Percentiles rank a stretch among this genome's conserved stretches.
Evolutionary conservation across 2,888 invertebrate genomes (phyloP).

Genomic region (Gymnocheta viridis): DNA sequence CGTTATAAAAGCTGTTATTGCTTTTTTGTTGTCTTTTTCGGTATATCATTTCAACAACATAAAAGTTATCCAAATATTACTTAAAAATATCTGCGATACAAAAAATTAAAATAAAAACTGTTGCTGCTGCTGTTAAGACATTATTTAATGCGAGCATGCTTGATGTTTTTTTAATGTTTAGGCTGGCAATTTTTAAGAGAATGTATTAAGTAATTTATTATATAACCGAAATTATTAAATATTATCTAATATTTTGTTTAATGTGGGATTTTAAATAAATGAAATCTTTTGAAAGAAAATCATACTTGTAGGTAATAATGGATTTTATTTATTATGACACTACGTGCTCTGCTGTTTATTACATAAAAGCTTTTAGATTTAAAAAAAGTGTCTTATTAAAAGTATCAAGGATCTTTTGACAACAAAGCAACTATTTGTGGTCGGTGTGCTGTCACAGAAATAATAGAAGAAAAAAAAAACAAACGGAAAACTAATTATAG

Average conservation of each 20-base stretch:
- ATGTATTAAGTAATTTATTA: slow-evolving; percentile 49
- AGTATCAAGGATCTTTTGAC: no score
- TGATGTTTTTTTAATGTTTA: slow-evolving; percentile 9
- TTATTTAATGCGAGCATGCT: slow-evolving; percentile 39
- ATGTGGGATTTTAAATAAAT: not conserved
- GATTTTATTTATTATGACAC: not conserved
- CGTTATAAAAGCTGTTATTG: slow-evolving; percentile 62
- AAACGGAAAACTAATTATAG: no score
- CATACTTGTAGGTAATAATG: not conserved
- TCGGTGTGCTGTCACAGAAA: no score
- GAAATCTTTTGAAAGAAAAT: not conserved
- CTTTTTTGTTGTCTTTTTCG: slow-evolving; percentile 14
- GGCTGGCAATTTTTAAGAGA: slow-evolving; percentile 41
- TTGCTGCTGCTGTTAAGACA: slow-evolving; percentile 35
- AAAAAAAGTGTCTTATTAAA: no score
- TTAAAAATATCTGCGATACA: slow-evolving; percentile 3
- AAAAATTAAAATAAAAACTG: slow-evolving; percentile 22
- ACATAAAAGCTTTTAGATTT: not conserved
- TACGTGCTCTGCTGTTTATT: not conserved
- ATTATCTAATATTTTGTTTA: slow-evolving; percentile 2
- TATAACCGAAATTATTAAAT: slow-evolving; percentile 39
- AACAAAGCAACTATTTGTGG: no score
- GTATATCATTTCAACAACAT: slow-evolving; percentile 52
- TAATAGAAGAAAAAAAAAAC: no score
- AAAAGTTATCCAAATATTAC: slow-evolving; percentile 32